phyloP scores from a whole-genome alignment of 2,888 invertebrate species.

The Pecten maximus region DNA sequence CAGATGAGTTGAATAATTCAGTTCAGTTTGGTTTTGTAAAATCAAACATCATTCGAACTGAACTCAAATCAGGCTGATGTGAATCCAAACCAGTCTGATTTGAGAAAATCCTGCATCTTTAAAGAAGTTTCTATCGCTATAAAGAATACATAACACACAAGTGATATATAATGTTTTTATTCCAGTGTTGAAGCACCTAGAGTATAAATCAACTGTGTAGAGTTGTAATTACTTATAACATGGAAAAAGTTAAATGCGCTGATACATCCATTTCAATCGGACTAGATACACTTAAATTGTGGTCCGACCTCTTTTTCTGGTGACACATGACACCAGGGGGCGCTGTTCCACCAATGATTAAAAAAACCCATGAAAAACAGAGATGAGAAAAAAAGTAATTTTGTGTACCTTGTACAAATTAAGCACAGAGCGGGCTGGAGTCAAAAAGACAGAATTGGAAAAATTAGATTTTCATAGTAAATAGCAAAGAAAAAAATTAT shows the following conservation, averaged over 20 bases:
- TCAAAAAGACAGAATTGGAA: background rate
- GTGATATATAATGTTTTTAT: constrained; percentile 53
- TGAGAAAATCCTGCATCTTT: background rate
- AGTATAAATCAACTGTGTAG: constrained; percentile 50
- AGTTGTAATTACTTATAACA: constrained; percentile 39
- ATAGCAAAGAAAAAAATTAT: background rate
- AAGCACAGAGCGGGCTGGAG: background rate
- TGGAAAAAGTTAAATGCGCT: constrained; percentile 31
- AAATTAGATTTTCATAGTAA: background rate
- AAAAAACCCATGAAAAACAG: background rate
- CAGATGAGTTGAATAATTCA: too few relatives aligned
- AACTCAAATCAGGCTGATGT: too few relatives aligned
- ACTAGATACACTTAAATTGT: constrained; percentile 6
- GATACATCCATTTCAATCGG: constrained; percentile 22
- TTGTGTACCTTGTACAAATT: background rate
- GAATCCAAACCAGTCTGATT: too few relatives aligned
- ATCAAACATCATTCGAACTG: too few relatives aligned
- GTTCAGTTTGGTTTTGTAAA: too few relatives aligned
- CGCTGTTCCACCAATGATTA: background rate
- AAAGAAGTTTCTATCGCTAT: background rate
- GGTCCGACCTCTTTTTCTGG: background rate
- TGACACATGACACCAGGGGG: background rate
- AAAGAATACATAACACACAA: constrained; percentile 6
- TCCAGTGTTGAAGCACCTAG: constrained; percentile 55
- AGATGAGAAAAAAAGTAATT: constrained; percentile 1